These are phyloP conservation scores for Sparidentex hasta DNA, from an alignment of 2,797 vertebrate species.

Conservation along the genomic window DNA sequence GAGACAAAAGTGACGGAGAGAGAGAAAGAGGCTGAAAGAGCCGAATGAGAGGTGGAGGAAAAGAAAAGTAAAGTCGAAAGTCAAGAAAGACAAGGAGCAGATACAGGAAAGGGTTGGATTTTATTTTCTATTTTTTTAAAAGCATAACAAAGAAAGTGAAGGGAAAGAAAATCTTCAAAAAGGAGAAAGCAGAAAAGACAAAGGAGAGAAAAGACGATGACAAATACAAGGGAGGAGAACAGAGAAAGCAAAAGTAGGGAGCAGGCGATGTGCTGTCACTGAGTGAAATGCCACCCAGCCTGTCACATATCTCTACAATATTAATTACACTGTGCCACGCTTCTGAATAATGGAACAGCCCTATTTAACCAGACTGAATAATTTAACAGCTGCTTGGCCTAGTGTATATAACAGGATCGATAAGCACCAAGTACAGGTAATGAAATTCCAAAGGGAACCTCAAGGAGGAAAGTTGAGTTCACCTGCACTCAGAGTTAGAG, in stretches of 20 bases:
- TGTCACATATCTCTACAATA: slow-evolving; percentile 88
- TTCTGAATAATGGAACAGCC: slow-evolving; percentile 88
- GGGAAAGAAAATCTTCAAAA: slow-evolving; percentile 9
- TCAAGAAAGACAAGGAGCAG: slow-evolving; percentile 6
- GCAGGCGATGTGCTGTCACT: slow-evolving; percentile 68
- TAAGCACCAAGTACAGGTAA: slow-evolving; percentile 83
- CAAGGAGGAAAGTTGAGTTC: slow-evolving; percentile 68
- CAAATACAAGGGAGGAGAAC: slow-evolving; percentile 32
- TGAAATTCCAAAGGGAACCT: slow-evolving; percentile 81
- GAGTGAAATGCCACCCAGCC: slow-evolving; percentile 82
- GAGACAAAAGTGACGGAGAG: slow-evolving; percentile 20
- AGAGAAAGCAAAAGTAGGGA: slow-evolving; percentile 56
- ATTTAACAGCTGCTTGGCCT: slow-evolving; percentile 85
- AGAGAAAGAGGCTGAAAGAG: neutral
- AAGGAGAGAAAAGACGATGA: slow-evolving; percentile 28
- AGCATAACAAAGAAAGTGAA: neutral
- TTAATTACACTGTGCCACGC: slow-evolving; percentile 88
- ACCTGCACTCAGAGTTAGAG: slow-evolving; percentile 49
- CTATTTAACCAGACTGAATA: slow-evolving; percentile 90
- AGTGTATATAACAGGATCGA: slow-evolving; percentile 88
- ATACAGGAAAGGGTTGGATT: neutral
- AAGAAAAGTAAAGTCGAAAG: slow-evolving; percentile 20
- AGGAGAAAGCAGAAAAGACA: slow-evolving; percentile 30
- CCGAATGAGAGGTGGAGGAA: slow-evolving; percentile 3
- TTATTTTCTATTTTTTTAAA: no score